These are phyloP conservation scores for Dinocampus coccinellae DNA, from an alignment of 2,888 invertebrate genomes.

Conservation along the genomic window DNA sequence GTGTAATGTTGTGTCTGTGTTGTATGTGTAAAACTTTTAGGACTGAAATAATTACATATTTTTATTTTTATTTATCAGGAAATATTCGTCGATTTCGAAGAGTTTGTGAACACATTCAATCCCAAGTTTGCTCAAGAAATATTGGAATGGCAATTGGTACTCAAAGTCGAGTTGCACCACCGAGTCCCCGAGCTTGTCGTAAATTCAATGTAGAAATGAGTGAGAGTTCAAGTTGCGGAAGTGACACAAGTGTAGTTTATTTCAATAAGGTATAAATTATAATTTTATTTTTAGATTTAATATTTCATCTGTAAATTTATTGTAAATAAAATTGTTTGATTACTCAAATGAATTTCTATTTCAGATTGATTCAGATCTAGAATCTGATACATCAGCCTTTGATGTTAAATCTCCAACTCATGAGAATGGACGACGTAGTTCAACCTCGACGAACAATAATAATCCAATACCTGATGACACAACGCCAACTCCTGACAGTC, in stretches of 20 bases:
- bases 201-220: constrained; percentile 78
- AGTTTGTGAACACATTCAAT: constrained; percentile 96
- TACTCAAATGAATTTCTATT: constrained; percentile 10
- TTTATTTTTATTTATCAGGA: constrained; percentile 72
- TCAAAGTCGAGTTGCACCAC: constrained; percentile 71
- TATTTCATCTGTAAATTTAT: constrained; percentile 44
- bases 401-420: constrained; percentile 72
- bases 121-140: constrained; percentile 77
- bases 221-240: constrained; percentile 79
- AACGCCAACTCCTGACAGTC: constrained; percentile 65
- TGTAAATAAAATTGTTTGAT: neutral
- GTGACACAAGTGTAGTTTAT: constrained; percentile 75
- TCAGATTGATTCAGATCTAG: constrained; percentile 75
- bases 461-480: constrained; percentile 67
- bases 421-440: constrained; percentile 69
- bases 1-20: too few relatives aligned
- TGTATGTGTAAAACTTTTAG: neutral
- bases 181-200: constrained; percentile 76
- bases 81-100: constrained; percentile 94
- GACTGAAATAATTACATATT: neutral
- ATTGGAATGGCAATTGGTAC: constrained; percentile 58
- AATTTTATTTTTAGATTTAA: constrained; percentile 49
- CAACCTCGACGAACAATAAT: constrained; percentile 71
- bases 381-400: constrained; percentile 75
- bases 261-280: constrained; percentile 63